Base-by-base conservation (phyloP, 2,113 vertebrate species). In the Antennarius striatus region DNA sequence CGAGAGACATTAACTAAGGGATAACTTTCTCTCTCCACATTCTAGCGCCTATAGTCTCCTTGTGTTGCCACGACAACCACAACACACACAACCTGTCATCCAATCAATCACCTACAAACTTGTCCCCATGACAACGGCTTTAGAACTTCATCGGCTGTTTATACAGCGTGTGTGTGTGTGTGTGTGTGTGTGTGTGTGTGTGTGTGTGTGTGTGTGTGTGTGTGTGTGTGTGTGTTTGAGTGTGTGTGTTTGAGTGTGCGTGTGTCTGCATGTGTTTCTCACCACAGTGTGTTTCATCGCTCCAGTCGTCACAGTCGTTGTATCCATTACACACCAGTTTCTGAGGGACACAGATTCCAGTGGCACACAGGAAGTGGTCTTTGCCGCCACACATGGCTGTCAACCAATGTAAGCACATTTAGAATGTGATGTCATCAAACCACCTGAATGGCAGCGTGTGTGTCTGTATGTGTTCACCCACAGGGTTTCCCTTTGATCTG, bases 221-320 rank as follows among this genome's bases (percentile, higher is more conserved):
- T 72, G 56, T 39, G 62, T 75, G 52, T 66, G 36, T 70, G 58
- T 53, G 29, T 63, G 47, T 75, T n/a, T n/a, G n/a, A n/a, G n/a
- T n/a, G n/a, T n/a, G n/a, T n/a, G n/a, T n/a, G n/a, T n/a, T n/a
- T n/a, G n/a, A n/a, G 59, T 49, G 46, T 54, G 15, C 56, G 36
- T 28, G 49, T 22, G 61, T 36, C 65, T 22, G 48, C 2, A 2
- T 29, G 36, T 10, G 40, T 17, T 70, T 93, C 93, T 77, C 91
- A 98, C 96, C 94, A 69, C 97, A 99, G 51, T 93, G 90, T 1
- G 92, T 73, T 68, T 98, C 97, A 4, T 99, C 97, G 7, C 97
- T 98, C 97, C 97, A 98, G 61, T 98, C 97, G 17, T 93, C 93
- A 8, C 97, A 99, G 90, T 99, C 97, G 0, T 98, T 98, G 92